Evolutionary conservation across 2,888 invertebrate species (phyloP).

Genomic region (Lycia hirtaria): DNA sequence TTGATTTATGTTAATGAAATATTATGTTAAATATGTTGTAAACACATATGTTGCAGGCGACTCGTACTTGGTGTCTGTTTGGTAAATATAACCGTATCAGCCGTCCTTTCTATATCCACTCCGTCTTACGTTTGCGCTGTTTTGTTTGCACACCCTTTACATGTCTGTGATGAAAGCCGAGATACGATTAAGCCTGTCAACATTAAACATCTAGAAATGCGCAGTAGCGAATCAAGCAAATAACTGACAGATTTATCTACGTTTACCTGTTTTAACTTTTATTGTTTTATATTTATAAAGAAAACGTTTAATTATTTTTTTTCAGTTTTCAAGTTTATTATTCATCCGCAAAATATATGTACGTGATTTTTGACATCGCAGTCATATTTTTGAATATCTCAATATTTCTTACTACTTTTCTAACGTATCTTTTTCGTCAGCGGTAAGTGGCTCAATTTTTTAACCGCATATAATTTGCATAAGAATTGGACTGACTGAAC

Average conservation of each 20-base stretch:
- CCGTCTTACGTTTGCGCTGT: slow-evolving; percentile 41
- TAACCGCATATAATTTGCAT: no score
- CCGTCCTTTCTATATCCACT: slow-evolving; percentile 34
- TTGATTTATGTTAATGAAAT: slow-evolving; percentile 46
- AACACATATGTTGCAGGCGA: slow-evolving; percentile 58
- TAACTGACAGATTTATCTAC: slow-evolving; percentile 16
- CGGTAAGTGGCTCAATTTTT: no score
- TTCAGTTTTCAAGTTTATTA: no score
- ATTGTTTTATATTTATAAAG: slow-evolving; percentile 3
- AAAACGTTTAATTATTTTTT: no score
- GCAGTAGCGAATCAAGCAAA: slow-evolving; percentile 49
- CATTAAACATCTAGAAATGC: slow-evolving; percentile 50
- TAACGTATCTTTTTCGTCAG: no score
- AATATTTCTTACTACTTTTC: no score
- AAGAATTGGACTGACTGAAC: no score
- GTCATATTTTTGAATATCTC: no score
- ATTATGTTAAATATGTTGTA: slow-evolving; percentile 42
- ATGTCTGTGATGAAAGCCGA: slow-evolving; percentile 52
- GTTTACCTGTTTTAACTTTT: slow-evolving; percentile 19
- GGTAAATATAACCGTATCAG: slow-evolving; percentile 56
- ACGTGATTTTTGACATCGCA: no score
- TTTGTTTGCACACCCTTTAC: slow-evolving; percentile 51
- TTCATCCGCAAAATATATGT: no score
- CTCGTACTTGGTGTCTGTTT: slow-evolving; percentile 66
- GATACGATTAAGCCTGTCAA: slow-evolving; percentile 56